phyloP scores from a whole-genome alignment of 2,888 invertebrate species.

The Ochropleura leucogaster region DNA sequence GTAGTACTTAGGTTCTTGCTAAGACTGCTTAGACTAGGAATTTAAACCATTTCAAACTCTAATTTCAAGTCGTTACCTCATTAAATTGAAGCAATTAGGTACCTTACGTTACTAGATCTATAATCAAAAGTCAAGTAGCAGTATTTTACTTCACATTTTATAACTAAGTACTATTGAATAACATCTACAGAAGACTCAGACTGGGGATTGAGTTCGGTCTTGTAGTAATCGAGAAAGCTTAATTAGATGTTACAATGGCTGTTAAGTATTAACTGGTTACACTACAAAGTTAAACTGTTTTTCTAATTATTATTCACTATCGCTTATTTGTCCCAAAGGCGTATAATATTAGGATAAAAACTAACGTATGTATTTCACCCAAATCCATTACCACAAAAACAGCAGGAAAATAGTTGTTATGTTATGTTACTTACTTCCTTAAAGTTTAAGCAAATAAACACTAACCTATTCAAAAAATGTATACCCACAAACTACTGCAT shows the following conservation, averaged over 20 bases:
- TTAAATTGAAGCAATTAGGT: background rate
- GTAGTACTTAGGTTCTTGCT: background rate
- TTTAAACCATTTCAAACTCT: background rate
- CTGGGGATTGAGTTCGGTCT: background rate
- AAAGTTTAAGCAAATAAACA: too few species aligned
- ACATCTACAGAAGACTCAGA: background rate
- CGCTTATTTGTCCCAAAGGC: background rate
- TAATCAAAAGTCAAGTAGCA: background rate
- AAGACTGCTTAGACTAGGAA: background rate
- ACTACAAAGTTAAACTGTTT: background rate
- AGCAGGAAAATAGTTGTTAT: too few species aligned
- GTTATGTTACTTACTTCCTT: too few species aligned
- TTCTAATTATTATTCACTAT: background rate
- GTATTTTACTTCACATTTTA: background rate
- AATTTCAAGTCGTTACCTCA: background rate
- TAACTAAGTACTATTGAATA: background rate
- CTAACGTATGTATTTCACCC: background rate
- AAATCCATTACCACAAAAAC: too few species aligned
- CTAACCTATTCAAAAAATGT: background rate
- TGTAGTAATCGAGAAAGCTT: background rate
- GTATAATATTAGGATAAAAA: background rate
- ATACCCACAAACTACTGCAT: background rate
- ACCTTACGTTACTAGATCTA: background rate
- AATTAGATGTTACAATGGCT: background rate
- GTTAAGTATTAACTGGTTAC: background rate